Percentiles rank a stretch among this genome's conserved stretches.
Conservation (phyloP, 2,797 vertebrate species). For the Spondyliosoma cantharus region DNA sequence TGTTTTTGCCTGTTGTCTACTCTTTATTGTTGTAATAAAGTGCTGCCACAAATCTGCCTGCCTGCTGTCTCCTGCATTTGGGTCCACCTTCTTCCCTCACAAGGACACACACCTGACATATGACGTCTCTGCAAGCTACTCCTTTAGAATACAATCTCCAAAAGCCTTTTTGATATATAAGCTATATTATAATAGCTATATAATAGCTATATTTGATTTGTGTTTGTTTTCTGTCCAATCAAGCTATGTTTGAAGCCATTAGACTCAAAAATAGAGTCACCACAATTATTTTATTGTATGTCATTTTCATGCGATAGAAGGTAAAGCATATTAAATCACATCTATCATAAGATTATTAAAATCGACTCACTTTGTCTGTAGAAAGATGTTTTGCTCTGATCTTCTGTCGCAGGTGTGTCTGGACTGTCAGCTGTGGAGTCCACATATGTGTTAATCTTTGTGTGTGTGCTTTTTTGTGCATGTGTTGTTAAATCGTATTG, state of each 20-base stretch:
- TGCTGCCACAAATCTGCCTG: too few relatives aligned
- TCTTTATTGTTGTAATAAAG: too few relatives aligned
- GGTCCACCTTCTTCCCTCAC: too few relatives aligned
- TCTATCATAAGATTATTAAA: neutral
- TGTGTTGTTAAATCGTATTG: neutral
- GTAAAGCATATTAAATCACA: too few relatives aligned
- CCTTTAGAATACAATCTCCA: too few relatives aligned
- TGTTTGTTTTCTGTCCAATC: too few relatives aligned
- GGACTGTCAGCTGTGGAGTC: neutral
- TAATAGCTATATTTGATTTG: too few relatives aligned
- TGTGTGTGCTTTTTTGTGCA: neutral
- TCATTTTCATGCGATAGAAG: too few relatives aligned
- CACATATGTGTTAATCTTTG: neutral
- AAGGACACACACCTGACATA: neutral
- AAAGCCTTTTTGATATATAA: neutral
- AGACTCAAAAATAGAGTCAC: neutral
- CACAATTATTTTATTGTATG: neutral
- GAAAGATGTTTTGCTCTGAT: neutral
- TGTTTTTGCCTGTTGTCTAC: too few relatives aligned
- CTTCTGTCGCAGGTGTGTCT: neutral
- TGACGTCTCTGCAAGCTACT: neutral
- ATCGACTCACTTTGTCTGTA: neutral
- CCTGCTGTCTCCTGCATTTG: too few relatives aligned
- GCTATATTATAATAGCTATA: neutral
- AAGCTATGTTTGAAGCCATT: too few relatives aligned